Conservation (phyloP, 2,888 invertebrate species). For the Linnaemya tessellans region DNA sequence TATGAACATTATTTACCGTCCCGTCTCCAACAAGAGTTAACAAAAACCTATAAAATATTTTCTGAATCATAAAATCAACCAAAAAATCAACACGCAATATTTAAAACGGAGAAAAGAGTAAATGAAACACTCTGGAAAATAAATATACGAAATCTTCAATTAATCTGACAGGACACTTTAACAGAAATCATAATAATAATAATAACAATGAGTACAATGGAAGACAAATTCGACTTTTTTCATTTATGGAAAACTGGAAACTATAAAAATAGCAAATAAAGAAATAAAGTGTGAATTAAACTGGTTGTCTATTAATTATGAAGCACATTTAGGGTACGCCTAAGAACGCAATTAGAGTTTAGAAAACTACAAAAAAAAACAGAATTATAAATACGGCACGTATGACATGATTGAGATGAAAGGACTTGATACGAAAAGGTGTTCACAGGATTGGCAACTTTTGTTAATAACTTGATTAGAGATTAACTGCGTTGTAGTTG, state of each 20-base stretch:
- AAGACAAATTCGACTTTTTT: slow-evolving; percentile 38
- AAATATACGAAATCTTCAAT: slow-evolving; percentile 30
- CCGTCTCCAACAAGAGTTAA: no score
- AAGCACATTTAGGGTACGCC: slow-evolving; percentile 26
- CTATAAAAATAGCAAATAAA: slow-evolving; percentile 47
- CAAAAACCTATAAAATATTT: not conserved
- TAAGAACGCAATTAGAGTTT: slow-evolving; percentile 65
- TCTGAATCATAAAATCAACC: slow-evolving; percentile 2
- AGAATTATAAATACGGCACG: slow-evolving; percentile 44
- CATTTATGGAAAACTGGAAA: slow-evolving; percentile 18
- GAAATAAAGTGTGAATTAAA: slow-evolving; percentile 65
- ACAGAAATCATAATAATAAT: slow-evolving; percentile 45
- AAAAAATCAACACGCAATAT: slow-evolving; percentile 47
- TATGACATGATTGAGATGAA: slow-evolving; percentile 42
- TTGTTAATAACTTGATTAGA: slow-evolving; percentile 63
- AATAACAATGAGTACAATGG: not conserved
- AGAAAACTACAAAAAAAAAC: slow-evolving; percentile 14
- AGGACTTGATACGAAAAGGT: slow-evolving; percentile 59
- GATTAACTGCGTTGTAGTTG: slow-evolving; percentile 57
- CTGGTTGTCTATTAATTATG: slow-evolving; percentile 51
- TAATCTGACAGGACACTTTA: slow-evolving; percentile 63
- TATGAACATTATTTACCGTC: no score
- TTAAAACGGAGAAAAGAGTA: slow-evolving; percentile 10
- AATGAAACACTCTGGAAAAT: not conserved
- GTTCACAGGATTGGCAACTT: slow-evolving; percentile 65